Percentiles rank a stretch among this genome's conserved stretches.
These are phyloP conservation scores for Harlomillsia oculata DNA, from an alignment of 1,140 invertebrate species.

Conservation along the genomic window DNA sequence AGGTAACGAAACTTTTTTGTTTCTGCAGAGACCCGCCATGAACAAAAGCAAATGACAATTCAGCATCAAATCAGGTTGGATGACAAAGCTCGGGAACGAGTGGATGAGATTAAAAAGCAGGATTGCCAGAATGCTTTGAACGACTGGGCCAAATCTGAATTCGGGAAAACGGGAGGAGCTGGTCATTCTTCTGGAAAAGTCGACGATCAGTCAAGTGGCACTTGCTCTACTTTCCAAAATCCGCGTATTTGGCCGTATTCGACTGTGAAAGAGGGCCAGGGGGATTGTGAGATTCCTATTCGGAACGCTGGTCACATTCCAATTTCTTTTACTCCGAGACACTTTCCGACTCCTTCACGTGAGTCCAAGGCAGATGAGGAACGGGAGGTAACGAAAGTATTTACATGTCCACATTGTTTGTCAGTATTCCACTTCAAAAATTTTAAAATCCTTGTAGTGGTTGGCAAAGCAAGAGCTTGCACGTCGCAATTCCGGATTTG, in stretches of 20 bases:
- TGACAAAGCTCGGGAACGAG: constrained; percentile 22
- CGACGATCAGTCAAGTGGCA: constrained; percentile 7
- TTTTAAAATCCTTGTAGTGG: constrained; percentile 48
- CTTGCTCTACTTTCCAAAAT: constrained; percentile 8
- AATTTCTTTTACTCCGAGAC: constrained; percentile 62
- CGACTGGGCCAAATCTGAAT: constrained; percentile 19
- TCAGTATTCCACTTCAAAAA: not conserved
- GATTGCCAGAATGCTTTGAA: constrained; percentile 16
- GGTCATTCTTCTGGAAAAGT: not conserved
- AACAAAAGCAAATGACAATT: constrained; percentile 29
- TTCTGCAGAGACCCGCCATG: constrained; percentile 25
- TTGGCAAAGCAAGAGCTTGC: constrained; percentile 66
- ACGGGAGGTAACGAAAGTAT: constrained; percentile 58
- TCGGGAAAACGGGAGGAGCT: not conserved
- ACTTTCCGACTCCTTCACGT: constrained; percentile 69
- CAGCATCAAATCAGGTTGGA: constrained; percentile 32
- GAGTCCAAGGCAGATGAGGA: constrained; percentile 65
- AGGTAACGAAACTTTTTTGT: constrained; percentile 10
- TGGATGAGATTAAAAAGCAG: constrained; percentile 16
- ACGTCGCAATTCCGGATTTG: constrained; percentile 57
- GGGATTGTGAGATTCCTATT: constrained; percentile 38
- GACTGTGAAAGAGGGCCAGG: no score
- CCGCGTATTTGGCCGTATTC: no score
- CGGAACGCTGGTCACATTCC: constrained; percentile 51
- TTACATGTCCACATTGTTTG: constrained; percentile 4